Evolutionary conservation across 2,797 vertebrate species (phyloP).

Genomic region (Eulemur albifrons): DNA sequence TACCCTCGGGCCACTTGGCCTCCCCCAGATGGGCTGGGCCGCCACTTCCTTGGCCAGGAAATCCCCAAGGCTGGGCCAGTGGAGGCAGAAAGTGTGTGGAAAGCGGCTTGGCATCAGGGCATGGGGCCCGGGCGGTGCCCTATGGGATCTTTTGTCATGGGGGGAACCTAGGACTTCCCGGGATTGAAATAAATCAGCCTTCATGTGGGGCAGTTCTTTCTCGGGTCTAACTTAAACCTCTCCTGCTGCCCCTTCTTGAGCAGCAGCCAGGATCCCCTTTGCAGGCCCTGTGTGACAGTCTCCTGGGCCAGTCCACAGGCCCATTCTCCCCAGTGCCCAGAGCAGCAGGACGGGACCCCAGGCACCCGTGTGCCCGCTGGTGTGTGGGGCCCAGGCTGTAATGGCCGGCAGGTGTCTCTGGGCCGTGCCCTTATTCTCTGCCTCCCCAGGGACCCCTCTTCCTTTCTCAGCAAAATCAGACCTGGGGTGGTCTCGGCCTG

Average conservation of each 20-base stretch:
- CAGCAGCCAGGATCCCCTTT: neutral
- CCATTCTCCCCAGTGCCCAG: accelerated
- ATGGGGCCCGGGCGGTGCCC: neutral
- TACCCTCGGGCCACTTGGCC: neutral
- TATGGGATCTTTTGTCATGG: neutral
- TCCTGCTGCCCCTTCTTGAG: neutral
- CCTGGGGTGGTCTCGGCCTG: neutral
- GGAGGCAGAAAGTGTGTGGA: neutral
- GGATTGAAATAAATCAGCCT: neutral
- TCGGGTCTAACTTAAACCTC: neutral
- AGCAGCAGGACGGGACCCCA: neutral
- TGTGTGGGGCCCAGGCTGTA: neutral
- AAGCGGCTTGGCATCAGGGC: neutral
- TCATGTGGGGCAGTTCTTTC: neutral
- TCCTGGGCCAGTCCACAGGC: neutral
- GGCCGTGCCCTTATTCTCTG: accelerated
- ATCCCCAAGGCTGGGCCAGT: neutral
- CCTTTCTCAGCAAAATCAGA: neutral
- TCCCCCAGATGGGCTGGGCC: neutral
- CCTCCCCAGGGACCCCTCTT: neutral
- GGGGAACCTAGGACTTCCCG: neutral
- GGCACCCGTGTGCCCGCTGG: neutral
- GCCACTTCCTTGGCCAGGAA: constrained; percentile 28
- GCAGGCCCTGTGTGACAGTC: neutral
- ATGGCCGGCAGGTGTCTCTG: neutral